A percentile compares a stretch with the other conserved stretches of the same genome.
Conservation (phyloP, 2,113 vertebrate genomes). For the Notarius quadriscutis region DNA sequence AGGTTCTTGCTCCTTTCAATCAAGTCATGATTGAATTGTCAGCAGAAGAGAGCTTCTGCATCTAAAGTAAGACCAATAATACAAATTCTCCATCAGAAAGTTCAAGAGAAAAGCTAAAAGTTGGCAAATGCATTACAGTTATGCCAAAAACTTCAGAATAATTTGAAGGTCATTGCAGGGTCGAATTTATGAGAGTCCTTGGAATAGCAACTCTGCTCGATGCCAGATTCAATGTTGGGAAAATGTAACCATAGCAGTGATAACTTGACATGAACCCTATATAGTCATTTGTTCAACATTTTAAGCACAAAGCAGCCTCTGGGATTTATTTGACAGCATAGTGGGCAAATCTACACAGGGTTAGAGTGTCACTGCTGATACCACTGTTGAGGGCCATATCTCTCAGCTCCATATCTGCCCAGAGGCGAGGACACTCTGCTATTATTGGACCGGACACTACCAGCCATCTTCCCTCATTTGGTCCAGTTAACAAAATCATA, state of each 20-base stretch:
- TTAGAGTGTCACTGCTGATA: neutral
- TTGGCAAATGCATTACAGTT: neutral
- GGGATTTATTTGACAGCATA: neutral
- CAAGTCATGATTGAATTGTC: neutral
- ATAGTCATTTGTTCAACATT: neutral
- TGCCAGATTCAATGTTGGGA: neutral
- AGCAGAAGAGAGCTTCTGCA: too few species aligned
- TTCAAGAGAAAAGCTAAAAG: neutral
- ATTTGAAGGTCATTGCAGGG: neutral
- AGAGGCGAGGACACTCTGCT: neutral
- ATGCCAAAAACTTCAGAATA: neutral
- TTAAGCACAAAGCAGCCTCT: neutral
- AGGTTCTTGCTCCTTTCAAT: neutral
- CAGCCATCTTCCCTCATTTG: neutral
- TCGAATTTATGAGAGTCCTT: neutral
- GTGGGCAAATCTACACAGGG: neutral
- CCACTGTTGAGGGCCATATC: neutral
- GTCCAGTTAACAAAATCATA: constrained; percentile 10
- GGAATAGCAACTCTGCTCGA: neutral
- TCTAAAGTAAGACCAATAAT: neutral
- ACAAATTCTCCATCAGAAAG: neutral
- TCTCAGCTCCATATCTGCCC: neutral
- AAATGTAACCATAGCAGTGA: neutral
- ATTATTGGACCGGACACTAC: neutral
- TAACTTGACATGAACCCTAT: neutral